Percentiles rank a stretch among this genome's conserved stretches.
Conservation (phyloP, 2,888 invertebrate genomes). For the Heliconius ethilla region DNA sequence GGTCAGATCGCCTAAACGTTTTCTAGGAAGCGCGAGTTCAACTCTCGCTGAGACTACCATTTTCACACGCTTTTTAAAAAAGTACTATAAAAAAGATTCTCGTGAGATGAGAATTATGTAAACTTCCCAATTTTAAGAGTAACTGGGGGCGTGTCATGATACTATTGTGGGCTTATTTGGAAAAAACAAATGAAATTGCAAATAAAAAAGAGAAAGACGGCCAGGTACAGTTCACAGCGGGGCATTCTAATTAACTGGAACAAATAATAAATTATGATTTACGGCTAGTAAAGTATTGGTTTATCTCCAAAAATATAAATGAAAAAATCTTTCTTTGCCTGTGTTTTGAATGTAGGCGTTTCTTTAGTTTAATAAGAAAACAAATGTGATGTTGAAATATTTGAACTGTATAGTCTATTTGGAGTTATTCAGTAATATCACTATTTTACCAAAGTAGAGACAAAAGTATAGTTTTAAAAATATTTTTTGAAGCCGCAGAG, state of each 20-base stretch:
- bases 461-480: too few species aligned
- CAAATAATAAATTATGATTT: slow-evolving; percentile 28
- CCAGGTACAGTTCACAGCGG: slow-evolving; percentile 27
- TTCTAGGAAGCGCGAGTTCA: too few species aligned
- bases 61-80: too few species aligned
- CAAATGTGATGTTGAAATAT: too few species aligned
- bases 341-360: background rate
- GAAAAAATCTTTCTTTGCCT: background rate
- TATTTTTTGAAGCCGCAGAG: background rate
- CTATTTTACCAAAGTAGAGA: too few species aligned
- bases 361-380: background rate
- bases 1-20: too few species aligned
- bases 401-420: too few species aligned
- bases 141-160: background rate
- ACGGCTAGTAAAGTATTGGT: background rate
- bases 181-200: background rate
- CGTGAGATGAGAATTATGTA: too few species aligned
- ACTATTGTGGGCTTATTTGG: background rate
- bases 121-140: background rate
- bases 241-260: slow-evolving; percentile 27
- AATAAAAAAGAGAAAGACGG: slow-evolving; percentile 5
- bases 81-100: too few species aligned
- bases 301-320: background rate
- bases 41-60: too few species aligned
- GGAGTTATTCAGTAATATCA: too few species aligned